Evolutionary conservation across 2,113 vertebrate species (phyloP).

Genomic region (Melanerpes formicivorus): DNA sequence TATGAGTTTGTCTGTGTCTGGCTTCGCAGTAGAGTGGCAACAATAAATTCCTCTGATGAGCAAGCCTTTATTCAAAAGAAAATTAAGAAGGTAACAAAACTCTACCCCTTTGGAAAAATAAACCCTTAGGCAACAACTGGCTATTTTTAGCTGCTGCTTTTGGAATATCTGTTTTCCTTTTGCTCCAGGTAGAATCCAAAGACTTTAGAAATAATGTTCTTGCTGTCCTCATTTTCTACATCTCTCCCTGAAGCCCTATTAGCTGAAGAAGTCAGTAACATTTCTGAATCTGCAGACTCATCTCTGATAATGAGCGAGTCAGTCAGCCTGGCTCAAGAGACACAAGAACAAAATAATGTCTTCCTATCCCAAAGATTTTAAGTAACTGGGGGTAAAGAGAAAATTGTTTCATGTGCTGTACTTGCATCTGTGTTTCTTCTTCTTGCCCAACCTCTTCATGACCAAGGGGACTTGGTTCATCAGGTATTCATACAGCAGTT

Average conservation of each 20-base stretch:
- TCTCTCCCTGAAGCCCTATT: not conserved
- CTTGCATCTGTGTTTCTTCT: not conserved
- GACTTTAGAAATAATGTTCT: not conserved
- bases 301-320: not conserved
- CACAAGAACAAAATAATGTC: not conserved
- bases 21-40: constrained; percentile 82
- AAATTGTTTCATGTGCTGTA: not conserved
- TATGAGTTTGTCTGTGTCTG: constrained; percentile 87
- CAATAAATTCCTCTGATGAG: constrained; percentile 86
- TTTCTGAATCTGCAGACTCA: not conserved
- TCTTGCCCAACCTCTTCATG: not conserved
- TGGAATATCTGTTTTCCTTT: not conserved
- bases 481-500: not conserved
- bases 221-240: not conserved
- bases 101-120: not conserved
- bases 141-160: not conserved
- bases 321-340: not conserved
- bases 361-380: not conserved
- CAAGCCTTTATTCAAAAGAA: constrained; percentile 86
- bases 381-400: not conserved
- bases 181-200: not conserved
- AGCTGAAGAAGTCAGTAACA: not conserved
- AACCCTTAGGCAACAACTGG: not conserved
- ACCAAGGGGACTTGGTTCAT: not conserved
- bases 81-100: constrained; percentile 80